Conservation (phyloP, 2,797 vertebrate species). For the Coccyzus lansbergi region DNA sequence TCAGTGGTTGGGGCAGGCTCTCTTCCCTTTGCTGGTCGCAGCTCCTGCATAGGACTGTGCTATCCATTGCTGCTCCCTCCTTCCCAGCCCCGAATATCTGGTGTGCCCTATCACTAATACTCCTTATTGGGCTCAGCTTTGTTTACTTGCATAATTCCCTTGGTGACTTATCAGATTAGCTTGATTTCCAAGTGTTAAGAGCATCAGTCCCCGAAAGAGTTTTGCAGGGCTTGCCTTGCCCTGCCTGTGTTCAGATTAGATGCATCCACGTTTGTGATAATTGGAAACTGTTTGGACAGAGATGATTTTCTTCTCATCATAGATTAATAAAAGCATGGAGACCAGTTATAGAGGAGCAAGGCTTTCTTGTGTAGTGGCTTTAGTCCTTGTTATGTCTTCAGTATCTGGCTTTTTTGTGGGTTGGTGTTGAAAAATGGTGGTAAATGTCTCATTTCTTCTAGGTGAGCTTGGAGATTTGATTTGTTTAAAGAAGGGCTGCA, state of each 20-base stretch:
- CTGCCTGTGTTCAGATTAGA: not conserved
- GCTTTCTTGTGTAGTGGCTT: not conserved
- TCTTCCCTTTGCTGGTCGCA: no score
- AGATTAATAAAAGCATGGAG: not conserved
- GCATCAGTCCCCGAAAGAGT: constrained; percentile 28
- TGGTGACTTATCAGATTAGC: constrained; percentile 49
- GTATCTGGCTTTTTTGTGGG: not conserved
- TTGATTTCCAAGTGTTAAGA: constrained; percentile 50
- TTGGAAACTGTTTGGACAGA: not conserved
- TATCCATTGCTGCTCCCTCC: not conserved
- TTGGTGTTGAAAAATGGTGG: not conserved
- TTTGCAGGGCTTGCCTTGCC: not conserved
- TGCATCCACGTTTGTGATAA: not conserved
- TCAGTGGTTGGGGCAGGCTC: not conserved
- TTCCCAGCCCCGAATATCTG: not conserved
- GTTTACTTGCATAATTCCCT: constrained; percentile 54
- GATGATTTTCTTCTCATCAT: not conserved
- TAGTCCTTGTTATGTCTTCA: not conserved
- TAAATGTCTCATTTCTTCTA: not conserved
- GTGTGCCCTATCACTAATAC: not conserved
- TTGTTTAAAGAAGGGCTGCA: not conserved
- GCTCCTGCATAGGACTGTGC: not conserved
- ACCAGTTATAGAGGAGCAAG: not conserved
- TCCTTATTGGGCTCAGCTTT: not conserved
- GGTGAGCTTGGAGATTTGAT: not conserved